Percentiles rank a stretch among this genome's conserved stretches.
phyloP scores from a whole-genome alignment of 1,140 invertebrate species.

The Apis dorsata region DNA sequence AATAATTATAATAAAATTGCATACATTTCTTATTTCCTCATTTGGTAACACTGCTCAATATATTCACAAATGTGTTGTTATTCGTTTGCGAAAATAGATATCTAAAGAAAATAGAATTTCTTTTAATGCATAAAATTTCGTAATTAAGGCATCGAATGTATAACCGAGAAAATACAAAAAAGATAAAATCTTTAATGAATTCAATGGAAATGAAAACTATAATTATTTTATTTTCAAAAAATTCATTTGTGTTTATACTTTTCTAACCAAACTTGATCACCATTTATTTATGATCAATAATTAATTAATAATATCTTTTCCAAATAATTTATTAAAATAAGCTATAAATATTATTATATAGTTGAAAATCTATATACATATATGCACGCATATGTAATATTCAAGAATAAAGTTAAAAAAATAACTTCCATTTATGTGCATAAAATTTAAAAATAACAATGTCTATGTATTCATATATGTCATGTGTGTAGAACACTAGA shows the following conservation, averaged over 20 bases:
- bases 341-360: neutral
- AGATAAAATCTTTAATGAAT: neutral
- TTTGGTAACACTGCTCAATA: slow-evolving; percentile 33
- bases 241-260: neutral
- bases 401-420: neutral
- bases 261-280: slow-evolving; percentile 27
- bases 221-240: neutral
- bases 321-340: neutral
- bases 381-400: neutral
- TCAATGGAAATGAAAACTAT: neutral
- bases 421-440: neutral
- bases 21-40: neutral
- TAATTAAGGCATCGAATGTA: neutral
- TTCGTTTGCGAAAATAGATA: neutral
- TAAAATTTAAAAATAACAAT: neutral
- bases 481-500: neutral
- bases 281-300: neutral
- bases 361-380: neutral
- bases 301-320: neutral
- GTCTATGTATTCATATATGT: slow-evolving; percentile 11
- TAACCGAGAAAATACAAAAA: neutral
- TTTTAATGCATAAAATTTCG: neutral
- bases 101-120: neutral
- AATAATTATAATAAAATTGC: neutral
- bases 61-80: neutral